phyloP scores from a whole-genome alignment of 2,797 vertebrate species.

The Thamnophis elegans region DNA sequence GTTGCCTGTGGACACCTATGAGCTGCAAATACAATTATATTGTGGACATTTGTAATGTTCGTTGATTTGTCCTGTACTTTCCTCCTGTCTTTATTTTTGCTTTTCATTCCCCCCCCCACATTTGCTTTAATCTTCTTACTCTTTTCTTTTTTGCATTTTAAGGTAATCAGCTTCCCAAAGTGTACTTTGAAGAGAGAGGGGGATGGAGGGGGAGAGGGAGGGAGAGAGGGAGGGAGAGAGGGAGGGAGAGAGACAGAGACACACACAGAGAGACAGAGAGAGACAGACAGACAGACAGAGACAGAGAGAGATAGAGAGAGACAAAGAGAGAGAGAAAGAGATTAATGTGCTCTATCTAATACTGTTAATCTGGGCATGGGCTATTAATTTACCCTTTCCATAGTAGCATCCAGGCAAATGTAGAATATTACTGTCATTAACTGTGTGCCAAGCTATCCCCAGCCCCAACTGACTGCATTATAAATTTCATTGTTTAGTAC shows the following conservation, averaged over 20 bases:
- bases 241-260: too few species aligned
- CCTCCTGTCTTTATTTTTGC: slow-evolving; percentile 5
- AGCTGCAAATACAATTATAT: slow-evolving; percentile 58
- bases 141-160: slow-evolving; percentile 52
- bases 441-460: background rate
- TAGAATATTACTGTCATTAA: background rate
- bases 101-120: background rate
- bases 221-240: too few species aligned
- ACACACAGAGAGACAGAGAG: background rate
- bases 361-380: background rate
- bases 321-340: background rate
- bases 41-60: background rate
- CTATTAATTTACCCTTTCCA: slow-evolving; percentile 23
- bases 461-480: background rate
- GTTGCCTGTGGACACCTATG: slow-evolving; percentile 58
- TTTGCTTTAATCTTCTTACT: slow-evolving; percentile 58
- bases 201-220: too few species aligned
- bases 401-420: background rate
- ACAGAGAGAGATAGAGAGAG: too few species aligned
- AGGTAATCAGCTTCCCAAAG: slow-evolving; percentile 33
- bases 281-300: background rate
- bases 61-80: slow-evolving; percentile 33
- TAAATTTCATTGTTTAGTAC: slow-evolving; percentile 6
- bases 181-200: background rate
- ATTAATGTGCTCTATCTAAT: rapidly evolving